Percentiles rank a stretch among this genome's conserved stretches.
Evolutionary conservation across 2,888 invertebrate species (phyloP).

Genomic region (Hypselothyrea guttata): DNA sequence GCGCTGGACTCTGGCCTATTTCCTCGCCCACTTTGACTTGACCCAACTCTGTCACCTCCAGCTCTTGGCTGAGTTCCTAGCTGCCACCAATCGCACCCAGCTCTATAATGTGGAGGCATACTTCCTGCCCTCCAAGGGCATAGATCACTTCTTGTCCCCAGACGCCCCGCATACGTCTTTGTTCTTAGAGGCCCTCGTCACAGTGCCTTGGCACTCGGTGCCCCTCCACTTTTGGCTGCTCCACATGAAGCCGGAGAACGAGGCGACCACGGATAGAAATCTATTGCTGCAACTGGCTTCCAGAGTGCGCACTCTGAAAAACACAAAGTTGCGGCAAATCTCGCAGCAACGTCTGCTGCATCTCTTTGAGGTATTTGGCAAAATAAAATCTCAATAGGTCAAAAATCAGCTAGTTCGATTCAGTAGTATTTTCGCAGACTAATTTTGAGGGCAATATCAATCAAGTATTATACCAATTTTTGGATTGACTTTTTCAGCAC

Average conservation of each 20-base stretch:
- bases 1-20: constrained; percentile 75
- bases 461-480: no score
- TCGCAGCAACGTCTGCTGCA: constrained; percentile 16
- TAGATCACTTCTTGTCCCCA: constrained; percentile 38
- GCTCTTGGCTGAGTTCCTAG: constrained; percentile 62
- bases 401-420: no score
- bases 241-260: constrained; percentile 14
- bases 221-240: constrained; percentile 74
- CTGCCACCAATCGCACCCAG: constrained; percentile 74
- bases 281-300: constrained; percentile 56
- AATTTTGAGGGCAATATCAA: no score
- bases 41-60: constrained; percentile 40
- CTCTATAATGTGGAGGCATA: constrained; percentile 66
- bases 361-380: constrained; percentile 43
- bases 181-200: constrained; percentile 41
- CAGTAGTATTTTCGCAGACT: no score
- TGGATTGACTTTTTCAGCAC: no score
- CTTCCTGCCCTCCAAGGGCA: constrained; percentile 35
- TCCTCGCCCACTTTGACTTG: constrained; percentile 47
- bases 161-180: constrained; percentile 2
- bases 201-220: constrained; percentile 75
- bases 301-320: constrained; percentile 64
- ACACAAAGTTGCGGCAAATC: constrained; percentile 51
- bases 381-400: background rate
- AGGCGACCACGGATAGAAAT: constrained; percentile 24